Conservation (phyloP, 2,797 vertebrate species). For the Coilia nasus region DNA sequence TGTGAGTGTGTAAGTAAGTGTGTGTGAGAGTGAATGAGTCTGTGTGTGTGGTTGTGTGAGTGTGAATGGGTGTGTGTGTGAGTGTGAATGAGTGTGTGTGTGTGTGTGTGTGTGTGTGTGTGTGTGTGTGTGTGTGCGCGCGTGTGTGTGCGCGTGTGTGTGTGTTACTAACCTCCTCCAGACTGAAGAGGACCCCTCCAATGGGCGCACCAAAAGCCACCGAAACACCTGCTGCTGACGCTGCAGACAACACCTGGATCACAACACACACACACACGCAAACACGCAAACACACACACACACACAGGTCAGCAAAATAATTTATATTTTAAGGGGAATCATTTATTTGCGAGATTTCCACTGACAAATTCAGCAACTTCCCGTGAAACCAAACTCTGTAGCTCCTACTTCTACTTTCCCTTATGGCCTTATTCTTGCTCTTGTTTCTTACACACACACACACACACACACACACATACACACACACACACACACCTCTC, state of each 20-base stretch:
- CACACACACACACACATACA: too few relatives aligned
- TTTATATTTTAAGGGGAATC: not conserved
- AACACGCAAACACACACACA: slow-evolving; percentile 31
- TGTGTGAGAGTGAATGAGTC: too few relatives aligned
- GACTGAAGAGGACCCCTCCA: slow-evolving; percentile 96
- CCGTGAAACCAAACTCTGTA: not conserved
- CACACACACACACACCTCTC: too few relatives aligned
- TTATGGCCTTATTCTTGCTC: too few relatives aligned
- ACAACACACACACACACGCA: not conserved
- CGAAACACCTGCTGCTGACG: slow-evolving; percentile 95
- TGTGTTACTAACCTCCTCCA: slow-evolving; percentile 86
- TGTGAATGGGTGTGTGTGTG: not conserved
- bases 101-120: not conserved
- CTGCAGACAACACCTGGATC: slow-evolving; percentile 91
- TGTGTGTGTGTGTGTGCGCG: not conserved
- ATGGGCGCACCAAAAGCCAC: slow-evolving; percentile 98
- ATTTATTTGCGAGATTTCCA: not conserved
- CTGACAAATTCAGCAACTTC: not conserved
- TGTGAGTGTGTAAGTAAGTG: too few relatives aligned
- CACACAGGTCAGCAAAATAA: too few relatives aligned
- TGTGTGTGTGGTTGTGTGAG: not conserved
- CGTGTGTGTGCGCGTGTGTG: not conserved
- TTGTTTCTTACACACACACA: too few relatives aligned
- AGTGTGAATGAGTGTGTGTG: not conserved
- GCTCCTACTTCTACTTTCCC: too few relatives aligned